Percentiles rank a stretch among this genome's conserved stretches.
Evolutionary conservation across 2,888 invertebrate genomes (phyloP).

Genomic region (Tholera decimalis): DNA sequence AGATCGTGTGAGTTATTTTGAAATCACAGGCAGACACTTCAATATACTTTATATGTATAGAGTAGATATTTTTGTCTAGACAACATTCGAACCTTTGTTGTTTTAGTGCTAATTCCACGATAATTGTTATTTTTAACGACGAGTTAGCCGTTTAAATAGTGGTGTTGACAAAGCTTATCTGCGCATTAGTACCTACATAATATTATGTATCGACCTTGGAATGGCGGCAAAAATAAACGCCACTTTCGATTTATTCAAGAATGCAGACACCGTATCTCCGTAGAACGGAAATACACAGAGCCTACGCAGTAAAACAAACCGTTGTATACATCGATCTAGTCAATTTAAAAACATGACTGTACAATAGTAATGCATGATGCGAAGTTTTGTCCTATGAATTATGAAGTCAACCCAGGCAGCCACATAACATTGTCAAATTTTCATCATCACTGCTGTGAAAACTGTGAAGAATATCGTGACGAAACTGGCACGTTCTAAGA

Average conservation of each 20-base stretch:
- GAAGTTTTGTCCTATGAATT: background rate
- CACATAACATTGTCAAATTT: too few relatives aligned
- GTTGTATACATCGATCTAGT: background rate
- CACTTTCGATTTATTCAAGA: slow-evolving; percentile 32
- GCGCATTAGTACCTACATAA: background rate
- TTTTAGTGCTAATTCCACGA: background rate
- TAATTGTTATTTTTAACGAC: background rate
- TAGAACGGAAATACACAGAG: slow-evolving; percentile 23
- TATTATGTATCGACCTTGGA: slow-evolving; percentile 3
- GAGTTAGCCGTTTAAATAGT: background rate
- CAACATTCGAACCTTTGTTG: background rate
- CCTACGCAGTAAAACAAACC: slow-evolving; percentile 5
- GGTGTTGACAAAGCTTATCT: background rate
- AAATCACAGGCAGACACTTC: too few relatives aligned
- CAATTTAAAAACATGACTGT: background rate
- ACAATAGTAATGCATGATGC: too few relatives aligned
- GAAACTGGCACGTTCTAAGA: too few relatives aligned
- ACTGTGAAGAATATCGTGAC: too few relatives aligned
- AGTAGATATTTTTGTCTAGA: too few relatives aligned
- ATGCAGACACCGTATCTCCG: slow-evolving; percentile 37
- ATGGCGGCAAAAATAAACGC: background rate
- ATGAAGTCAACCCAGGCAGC: too few relatives aligned
- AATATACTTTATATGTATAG: too few relatives aligned
- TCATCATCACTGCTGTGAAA: too few relatives aligned
- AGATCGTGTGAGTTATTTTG: too few relatives aligned